phyloP scores from a whole-genome alignment of 2,888 invertebrate species.

The Abrostola triplasia region DNA sequence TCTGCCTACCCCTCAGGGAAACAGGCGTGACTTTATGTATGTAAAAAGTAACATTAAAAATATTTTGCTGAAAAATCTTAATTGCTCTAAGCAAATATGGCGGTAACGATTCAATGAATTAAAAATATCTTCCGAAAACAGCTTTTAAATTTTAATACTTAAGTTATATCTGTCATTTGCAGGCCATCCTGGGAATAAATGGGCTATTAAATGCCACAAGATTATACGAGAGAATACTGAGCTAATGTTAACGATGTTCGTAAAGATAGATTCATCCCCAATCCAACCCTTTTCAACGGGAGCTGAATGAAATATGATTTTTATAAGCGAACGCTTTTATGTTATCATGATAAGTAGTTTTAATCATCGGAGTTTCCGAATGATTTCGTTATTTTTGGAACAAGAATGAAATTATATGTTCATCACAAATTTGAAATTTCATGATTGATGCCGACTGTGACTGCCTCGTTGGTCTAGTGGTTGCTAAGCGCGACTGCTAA shows the following conservation, averaged over 20 bases:
- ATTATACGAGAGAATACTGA: slow-evolving; percentile 7
- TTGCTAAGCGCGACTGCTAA: too few species aligned
- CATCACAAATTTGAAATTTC: too few species aligned
- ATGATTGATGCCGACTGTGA: too few species aligned
- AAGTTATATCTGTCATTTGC: slow-evolving; percentile 22
- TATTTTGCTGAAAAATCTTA: not conserved
- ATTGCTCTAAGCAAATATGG: not conserved
- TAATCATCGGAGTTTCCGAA: too few species aligned
- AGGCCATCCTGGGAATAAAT: slow-evolving; percentile 14
- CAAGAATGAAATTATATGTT: too few species aligned
- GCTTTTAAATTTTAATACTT: slow-evolving; percentile 3
- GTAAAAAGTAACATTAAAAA: not conserved
- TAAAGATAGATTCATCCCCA: not conserved
- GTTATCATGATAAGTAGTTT: not conserved
- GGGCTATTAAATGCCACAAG: slow-evolving; percentile 6
- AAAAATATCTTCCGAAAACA: slow-evolving; percentile 2
- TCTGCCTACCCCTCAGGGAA: too few species aligned
- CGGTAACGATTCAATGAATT: not conserved
- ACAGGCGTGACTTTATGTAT: too few species aligned
- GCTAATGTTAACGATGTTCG: slow-evolving; percentile 2
- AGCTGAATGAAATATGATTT: slow-evolving; percentile 20
- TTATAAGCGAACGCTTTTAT: not conserved
- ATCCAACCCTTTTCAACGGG: slow-evolving; percentile 34
- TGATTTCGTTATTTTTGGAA: too few species aligned
- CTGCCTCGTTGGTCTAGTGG: too few species aligned